Base-by-base conservation (phyloP, 2,888 invertebrate genomes). In the Plusia festucae region DNA sequence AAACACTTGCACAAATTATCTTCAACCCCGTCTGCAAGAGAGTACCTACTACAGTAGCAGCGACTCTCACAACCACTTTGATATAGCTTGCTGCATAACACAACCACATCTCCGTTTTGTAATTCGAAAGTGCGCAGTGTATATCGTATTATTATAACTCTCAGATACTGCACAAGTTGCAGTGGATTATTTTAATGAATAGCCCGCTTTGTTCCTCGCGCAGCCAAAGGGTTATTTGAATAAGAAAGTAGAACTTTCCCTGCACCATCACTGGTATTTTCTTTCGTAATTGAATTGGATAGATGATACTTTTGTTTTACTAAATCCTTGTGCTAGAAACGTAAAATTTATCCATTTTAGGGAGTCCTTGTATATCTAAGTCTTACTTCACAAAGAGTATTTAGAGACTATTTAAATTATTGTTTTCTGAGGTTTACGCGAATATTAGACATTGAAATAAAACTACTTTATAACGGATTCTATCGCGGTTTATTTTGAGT, bases 241-340 rank as follows among this genome's bases (percentile, higher is more conserved):
- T 92, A 93, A 90, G 90, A 92, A 92, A 91, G 90, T 90, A 82
- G 86, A 89, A 91, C 90, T 90, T 90, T 89, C 88, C 68, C 87
- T 85, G 82, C 82, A 65, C 77, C 76, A 84, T 76, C 75, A 77
- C 83, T 82, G 83, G 86, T 89, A 88, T 91, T 92, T 92, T 91
- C 88, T 87, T 92, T 89, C 70, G 88, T 92, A 93, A 93, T 93
- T 91, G 91, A 92, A 93, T 93, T 91, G 90, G 86, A 88, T 85
- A 88, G 86, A 90, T 88, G 88, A 88, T 83, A 73, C 79, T 84
- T 86, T 82, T 79, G 78, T 85, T 85, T 82, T 75, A 82, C 78
- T 67, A 78, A 65, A 74, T 72, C 77, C 74, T 73, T 71, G 46
- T 13, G 46, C 46, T 49, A 49, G 63, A 59, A 67, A 65, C 61